Conservation (phyloP, 2,888 invertebrate genomes). For the Choristoneura rosaceana region DNA sequence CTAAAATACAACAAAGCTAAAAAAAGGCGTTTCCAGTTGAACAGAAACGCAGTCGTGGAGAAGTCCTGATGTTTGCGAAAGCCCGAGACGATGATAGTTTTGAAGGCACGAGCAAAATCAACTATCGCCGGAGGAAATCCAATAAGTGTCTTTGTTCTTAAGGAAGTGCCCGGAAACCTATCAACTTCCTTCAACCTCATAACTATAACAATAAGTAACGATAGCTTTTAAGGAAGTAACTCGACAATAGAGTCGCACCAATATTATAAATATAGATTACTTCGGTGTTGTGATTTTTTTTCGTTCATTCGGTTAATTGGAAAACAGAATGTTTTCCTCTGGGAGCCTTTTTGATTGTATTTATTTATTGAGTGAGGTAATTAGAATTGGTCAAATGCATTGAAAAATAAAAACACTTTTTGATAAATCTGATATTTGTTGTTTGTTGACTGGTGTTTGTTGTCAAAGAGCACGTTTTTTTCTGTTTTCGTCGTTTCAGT, state of each 20-base stretch:
- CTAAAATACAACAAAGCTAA: not conserved
- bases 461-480: too few species aligned
- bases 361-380: too few species aligned
- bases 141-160: slow-evolving; percentile 21
- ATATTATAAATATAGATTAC: not conserved
- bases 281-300: not conserved
- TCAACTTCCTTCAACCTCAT: slow-evolving; percentile 19
- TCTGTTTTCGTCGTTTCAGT: too few species aligned
- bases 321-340: not conserved
- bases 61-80: not conserved
- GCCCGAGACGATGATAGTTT: not conserved
- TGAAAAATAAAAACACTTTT: too few species aligned
- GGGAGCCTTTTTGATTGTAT: not conserved
- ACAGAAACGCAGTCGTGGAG: not conserved
- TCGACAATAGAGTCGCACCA: not conserved
- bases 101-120: not conserved
- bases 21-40: not conserved
- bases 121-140: slow-evolving; percentile 18
- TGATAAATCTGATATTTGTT: too few species aligned
- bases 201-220: slow-evolving; percentile 17
- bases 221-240: not conserved
- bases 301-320: not conserved
- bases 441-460: too few species aligned
- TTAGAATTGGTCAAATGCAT: too few species aligned
- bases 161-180: slow-evolving; percentile 17